Base-by-base conservation (phyloP, 1,140 invertebrate genomes). In the Chionoecetes opilio region DNA sequence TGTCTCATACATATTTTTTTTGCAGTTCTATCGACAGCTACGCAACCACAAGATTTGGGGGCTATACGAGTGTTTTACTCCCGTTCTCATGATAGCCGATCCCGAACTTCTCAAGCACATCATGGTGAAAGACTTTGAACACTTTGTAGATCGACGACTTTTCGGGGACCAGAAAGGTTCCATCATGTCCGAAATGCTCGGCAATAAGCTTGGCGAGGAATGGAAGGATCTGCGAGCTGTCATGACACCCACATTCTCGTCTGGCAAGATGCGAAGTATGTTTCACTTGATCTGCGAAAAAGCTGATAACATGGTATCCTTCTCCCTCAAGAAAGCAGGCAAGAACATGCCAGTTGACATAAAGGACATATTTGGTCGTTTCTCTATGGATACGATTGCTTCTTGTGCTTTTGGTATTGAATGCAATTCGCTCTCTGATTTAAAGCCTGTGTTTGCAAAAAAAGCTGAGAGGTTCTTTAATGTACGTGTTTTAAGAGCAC, bases 371-470 rank as follows among this genome's bases (percentile, higher is more conserved):
- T 97, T 96, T 93, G 96, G 96, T 14, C 96, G 95, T 26, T 97
- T 97, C 89, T 97, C 97, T 8, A 97, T 97, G 96, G 97, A 97
- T 96, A 97, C 97, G 0, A 97, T 97, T 82, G 97, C 97, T 14
- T 96, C 96, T 41, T 97, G 97, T 91, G 97, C 97, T 21, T 97
- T 97, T 96, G 97, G 97, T 21, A 96, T 97, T 8, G 96, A 97
- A 35, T 96, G 93, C 31, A 94, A 96, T 32, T 95, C 93, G 0
- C 96, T 96, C 37, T 29, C 85, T 11, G 84, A 96, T 0, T 29
- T 93, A 32, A 87, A 96, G n/a, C 95, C 96, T 0, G 37, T 37
- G 34, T 96, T 97, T 93, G 17, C 91, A 0, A 32, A 96, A 34
- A 93, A 96, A 31, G 96, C 92, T 37, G 29, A 29, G 6, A 2